phyloP scores from a whole-genome alignment of 2,888 invertebrate genomes.

The Herminia tarsipennalis region DNA sequence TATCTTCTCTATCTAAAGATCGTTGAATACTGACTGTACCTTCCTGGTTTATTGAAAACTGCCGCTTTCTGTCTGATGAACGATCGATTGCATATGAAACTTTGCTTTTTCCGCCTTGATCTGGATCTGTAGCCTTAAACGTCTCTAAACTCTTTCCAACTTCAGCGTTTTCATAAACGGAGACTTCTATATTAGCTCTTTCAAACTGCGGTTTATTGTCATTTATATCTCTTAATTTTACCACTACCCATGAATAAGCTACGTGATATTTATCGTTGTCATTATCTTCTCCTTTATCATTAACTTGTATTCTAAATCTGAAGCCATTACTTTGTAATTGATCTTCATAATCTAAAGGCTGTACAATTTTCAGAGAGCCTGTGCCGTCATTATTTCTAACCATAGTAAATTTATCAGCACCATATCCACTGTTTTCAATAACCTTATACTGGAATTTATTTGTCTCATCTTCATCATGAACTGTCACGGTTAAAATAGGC shows the following conservation, averaged over 20 bases:
- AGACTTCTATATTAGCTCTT: constrained; percentile 96
- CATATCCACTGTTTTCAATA: constrained; percentile 97
- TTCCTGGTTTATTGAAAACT: constrained; percentile 97
- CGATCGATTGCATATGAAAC: constrained; percentile 97
- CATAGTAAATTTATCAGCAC: constrained; percentile 98
- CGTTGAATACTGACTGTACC: constrained; percentile 98
- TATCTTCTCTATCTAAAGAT: constrained; percentile 96
- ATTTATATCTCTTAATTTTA: constrained; percentile 97
- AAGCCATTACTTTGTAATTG: constrained; percentile 97
- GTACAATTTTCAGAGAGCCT: constrained; percentile 97
- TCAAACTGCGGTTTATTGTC: constrained; percentile 99
- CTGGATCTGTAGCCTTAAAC: constrained; percentile 98
- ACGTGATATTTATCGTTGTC: constrained; percentile 99
- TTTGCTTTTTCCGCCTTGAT: constrained; percentile 97
- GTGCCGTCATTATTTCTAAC: constrained; percentile 98
- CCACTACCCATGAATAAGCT: constrained; percentile 97
- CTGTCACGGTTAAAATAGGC: constrained; percentile 97
- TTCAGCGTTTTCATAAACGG: constrained; percentile 96
- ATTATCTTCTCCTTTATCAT: constrained; percentile 97
- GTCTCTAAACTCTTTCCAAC: constrained; percentile 96
- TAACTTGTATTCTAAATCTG: constrained; percentile 97
- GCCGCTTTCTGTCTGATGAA: constrained; percentile 95
- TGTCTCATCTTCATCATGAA: constrained; percentile 98
- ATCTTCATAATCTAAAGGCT: constrained; percentile 98
- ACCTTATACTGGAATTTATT: constrained; percentile 98